Conservation (phyloP, 2,888 invertebrate species). For the Pandemis corylana region DNA sequence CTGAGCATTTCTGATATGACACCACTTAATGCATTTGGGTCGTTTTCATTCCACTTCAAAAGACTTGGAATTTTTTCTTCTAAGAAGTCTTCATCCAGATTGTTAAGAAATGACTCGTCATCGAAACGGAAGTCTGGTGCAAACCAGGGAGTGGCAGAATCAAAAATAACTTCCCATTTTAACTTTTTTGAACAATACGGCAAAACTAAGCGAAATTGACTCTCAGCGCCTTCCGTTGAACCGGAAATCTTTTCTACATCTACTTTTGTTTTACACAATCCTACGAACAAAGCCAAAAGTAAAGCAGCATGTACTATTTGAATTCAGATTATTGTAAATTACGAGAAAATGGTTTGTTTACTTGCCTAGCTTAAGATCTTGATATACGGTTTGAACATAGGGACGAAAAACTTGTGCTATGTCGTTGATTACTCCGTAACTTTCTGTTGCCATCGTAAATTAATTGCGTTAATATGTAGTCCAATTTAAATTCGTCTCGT, state of each 20-base stretch:
- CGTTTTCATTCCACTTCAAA: slow-evolving; percentile 86
- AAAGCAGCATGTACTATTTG: not conserved
- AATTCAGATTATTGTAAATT: not conserved
- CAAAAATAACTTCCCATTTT: slow-evolving; percentile 89
- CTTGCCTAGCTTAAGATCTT: slow-evolving; percentile 76
- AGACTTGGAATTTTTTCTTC: slow-evolving; percentile 85
- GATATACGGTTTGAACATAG: slow-evolving; percentile 73
- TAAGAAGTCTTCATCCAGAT: slow-evolving; percentile 83
- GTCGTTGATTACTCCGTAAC: slow-evolving; percentile 65
- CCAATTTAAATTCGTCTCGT: not conserved
- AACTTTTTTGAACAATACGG: slow-evolving; percentile 89
- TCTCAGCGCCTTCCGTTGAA: slow-evolving; percentile 67
- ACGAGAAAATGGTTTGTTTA: slow-evolving; percentile 17
- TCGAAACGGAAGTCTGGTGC: slow-evolving; percentile 91
- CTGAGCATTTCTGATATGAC: slow-evolving; percentile 86
- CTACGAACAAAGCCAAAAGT: slow-evolving; percentile 51
- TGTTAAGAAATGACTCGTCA: slow-evolving; percentile 87
- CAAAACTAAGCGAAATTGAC: slow-evolving; percentile 86
- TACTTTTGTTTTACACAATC: slow-evolving; percentile 77
- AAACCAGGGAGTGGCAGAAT: slow-evolving; percentile 85
- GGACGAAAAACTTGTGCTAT: slow-evolving; percentile 76
- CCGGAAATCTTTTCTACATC: slow-evolving; percentile 74
- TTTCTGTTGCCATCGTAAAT: slow-evolving; percentile 59
- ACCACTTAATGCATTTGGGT: slow-evolving; percentile 84
- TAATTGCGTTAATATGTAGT: not conserved